These are phyloP conservation scores for Anthopleura xanthogrammica DNA, from an alignment of 92 coral and sea anemone genomes.

Conservation along the genomic window DNA sequence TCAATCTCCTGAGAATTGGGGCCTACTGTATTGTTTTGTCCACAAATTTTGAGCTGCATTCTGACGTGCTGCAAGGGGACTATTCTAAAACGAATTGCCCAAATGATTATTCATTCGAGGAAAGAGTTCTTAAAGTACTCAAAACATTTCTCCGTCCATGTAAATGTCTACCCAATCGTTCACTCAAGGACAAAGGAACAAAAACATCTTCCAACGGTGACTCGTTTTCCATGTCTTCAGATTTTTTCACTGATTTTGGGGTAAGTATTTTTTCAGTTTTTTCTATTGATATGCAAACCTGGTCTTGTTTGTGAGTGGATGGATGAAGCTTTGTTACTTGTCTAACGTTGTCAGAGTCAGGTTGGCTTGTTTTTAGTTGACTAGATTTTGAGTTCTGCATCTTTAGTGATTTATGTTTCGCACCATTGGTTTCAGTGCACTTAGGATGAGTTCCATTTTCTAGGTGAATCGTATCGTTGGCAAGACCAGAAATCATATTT, in stretches of 20 bases:
- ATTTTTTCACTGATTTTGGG: not conserved
- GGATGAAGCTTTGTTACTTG: not conserved
- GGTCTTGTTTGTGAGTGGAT: not conserved
- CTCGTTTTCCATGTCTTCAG: constrained; percentile 10
- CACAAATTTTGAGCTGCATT: too few relatives aligned
- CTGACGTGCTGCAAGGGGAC: too few relatives aligned
- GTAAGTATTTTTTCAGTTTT: not conserved
- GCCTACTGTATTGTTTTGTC: too few relatives aligned
- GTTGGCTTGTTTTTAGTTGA: not conserved
- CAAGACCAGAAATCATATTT: not conserved
- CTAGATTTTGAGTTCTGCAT: not conserved
- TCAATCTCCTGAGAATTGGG: too few relatives aligned
- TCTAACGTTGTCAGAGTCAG: not conserved
- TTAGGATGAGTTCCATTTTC: not conserved
- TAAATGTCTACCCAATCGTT: constrained; percentile 46
- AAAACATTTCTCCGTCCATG: constrained; percentile 27
- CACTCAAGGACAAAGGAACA: constrained; percentile 50
- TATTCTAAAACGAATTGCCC: not conserved
- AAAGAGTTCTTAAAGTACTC: constrained; percentile 27
- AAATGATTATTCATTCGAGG: not conserved
- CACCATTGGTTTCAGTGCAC: not conserved
- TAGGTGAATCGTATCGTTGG: not conserved
- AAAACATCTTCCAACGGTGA: constrained; percentile 41
- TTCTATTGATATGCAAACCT: not conserved
- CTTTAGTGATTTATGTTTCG: not conserved